Evolutionary conservation across 2,888 invertebrate genomes (phyloP), one percentile per base, ranked within the genome.

Genomic region (Heliconius ethilla): DNA sequence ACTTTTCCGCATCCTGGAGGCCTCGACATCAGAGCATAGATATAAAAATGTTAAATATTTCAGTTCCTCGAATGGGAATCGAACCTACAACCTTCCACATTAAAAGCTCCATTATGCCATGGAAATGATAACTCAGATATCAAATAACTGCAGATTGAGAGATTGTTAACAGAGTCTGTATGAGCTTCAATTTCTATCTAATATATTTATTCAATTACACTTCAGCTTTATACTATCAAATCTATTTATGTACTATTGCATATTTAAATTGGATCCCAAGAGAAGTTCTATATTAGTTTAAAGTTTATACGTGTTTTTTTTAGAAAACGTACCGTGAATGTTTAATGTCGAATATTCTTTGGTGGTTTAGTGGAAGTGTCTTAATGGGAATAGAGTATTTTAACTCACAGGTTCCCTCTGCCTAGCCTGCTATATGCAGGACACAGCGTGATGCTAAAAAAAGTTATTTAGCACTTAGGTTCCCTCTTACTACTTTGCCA

Each of bases 201-300:
- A n/a, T 40, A 63, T 74, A 25, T 74, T 74, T 74, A 63, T 45
- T 74, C 74, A 74, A 74, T 74, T 27, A 74, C 18, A 63, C 9
- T 63, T 40, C 40, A 45, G 25, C 9, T 74, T 40, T 37, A 37
- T 74, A 40, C 74, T 63, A 74, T 63, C 18, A 73, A 73, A 70
- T 66, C 66, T 77, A 77, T 72, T 77, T 69, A 51, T 2, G 51
- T 51, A 72, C 65, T 33, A 27, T 55, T 33, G 70, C 62, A 51
- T 55, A 75, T 75, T 75, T 18, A 59, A 75, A 78, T 75, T 66
- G 75, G 73, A 74, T 79, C 76, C 69, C 78, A 27, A 79, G 76
- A 70, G 72, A 70, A 70, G 78, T 76, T 63, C 73, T 74, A 63
- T 79, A 82, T 82, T 22, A n/a, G 33, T 11, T n/a, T 37, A 37